phyloP scores from a whole-genome alignment of 2,797 vertebrate species.

The Hippocampus kuda region DNA sequence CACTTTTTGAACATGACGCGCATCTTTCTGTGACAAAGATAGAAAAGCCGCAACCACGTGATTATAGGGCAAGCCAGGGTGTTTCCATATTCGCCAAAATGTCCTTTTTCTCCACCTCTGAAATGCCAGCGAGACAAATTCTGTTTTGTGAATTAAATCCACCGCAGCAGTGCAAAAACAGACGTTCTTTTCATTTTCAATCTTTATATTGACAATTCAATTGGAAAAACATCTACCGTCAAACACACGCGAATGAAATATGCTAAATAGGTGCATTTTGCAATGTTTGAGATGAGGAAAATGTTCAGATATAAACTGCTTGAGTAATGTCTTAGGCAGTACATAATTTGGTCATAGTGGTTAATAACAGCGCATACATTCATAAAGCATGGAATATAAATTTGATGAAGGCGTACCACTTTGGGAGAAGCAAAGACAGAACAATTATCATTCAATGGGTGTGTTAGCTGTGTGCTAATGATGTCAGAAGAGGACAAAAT shows the following conservation, averaged over 20 bases:
- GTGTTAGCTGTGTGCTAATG: background rate
- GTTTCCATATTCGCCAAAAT: slow-evolving; percentile 46
- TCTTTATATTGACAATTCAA: background rate
- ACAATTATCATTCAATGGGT: background rate
- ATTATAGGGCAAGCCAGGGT: slow-evolving; percentile 57
- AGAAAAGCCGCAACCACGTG: slow-evolving; percentile 61
- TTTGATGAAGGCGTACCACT: background rate
- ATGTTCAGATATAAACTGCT: background rate
- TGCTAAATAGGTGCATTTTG: background rate
- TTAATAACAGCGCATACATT: background rate
- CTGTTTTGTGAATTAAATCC: background rate
- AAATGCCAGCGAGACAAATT: background rate
- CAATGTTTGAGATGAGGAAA: background rate
- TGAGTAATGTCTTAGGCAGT: background rate
- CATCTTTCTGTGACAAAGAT: slow-evolving; percentile 43
- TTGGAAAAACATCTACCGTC: background rate
- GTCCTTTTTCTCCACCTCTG: slow-evolving; percentile 7
- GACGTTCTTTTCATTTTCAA: background rate
- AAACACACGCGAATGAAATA: background rate
- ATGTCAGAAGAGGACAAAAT: background rate
- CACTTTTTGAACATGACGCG: slow-evolving; percentile 24
- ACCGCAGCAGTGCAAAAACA: background rate
- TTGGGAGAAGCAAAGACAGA: background rate
- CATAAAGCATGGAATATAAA: background rate
- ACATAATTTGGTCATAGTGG: background rate